phyloP scores from a whole-genome alignment of 1,140 invertebrate species.

The Monomorium pharaonis region DNA sequence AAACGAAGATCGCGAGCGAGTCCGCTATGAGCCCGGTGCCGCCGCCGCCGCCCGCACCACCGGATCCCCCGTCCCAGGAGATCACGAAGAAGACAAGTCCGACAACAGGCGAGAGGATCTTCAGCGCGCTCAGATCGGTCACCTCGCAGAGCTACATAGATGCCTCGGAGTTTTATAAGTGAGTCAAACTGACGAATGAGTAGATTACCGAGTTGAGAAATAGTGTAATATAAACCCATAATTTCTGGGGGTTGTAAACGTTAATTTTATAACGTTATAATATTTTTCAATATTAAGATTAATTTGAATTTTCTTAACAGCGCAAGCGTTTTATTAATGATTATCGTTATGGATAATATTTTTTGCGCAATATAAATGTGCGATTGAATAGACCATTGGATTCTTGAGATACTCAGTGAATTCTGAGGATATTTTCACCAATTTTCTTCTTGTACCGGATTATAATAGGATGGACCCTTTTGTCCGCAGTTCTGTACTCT shows the following conservation, averaged over 20 bases:
- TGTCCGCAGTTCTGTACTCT: constrained; percentile 77
- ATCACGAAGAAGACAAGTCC: constrained; percentile 73
- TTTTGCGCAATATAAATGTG: background rate
- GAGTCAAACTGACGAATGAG: constrained; percentile 22
- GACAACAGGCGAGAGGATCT: constrained; percentile 83
- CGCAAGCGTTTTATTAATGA: too few species aligned
- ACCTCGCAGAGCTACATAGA: constrained; percentile 83
- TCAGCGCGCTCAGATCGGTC: constrained; percentile 80
- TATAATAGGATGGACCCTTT: background rate
- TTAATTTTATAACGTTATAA: too few species aligned
- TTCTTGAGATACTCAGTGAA: background rate
- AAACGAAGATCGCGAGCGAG: constrained; percentile 59
- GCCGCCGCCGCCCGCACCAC: constrained; percentile 79
- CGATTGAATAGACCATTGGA: background rate
- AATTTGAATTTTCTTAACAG: background rate
- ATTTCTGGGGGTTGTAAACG: too few species aligned
- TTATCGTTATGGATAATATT: too few species aligned
- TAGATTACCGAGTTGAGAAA: too few species aligned
- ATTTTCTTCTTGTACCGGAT: constrained; percentile 8
- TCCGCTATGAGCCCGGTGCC: constrained; percentile 75
- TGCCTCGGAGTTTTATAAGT: constrained; percentile 84
- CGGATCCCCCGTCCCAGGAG: constrained; percentile 76
- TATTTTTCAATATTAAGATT: background rate
- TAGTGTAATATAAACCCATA: too few species aligned
- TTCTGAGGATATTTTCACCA: background rate